Evolutionary conservation across 2,113 vertebrate species (phyloP).

Genomic region (Larimichthys crocea): DNA sequence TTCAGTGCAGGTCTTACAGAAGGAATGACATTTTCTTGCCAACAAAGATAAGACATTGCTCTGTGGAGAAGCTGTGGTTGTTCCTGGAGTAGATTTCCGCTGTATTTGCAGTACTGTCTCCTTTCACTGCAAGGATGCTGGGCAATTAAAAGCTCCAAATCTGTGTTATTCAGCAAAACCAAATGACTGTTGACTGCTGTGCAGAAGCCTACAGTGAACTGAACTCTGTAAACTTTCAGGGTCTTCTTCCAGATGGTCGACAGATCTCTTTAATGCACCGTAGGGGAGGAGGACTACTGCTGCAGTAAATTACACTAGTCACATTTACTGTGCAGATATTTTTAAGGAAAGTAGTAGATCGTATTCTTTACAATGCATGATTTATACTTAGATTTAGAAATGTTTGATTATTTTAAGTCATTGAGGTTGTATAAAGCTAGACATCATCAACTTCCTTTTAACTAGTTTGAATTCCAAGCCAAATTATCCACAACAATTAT

Average conservation of each 20-base stretch:
- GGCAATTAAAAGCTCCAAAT: slow-evolving; percentile 77
- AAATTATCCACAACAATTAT: too few species aligned
- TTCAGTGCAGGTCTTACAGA: slow-evolving; percentile 43
- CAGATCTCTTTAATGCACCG: slow-evolving; percentile 55
- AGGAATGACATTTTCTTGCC: slow-evolving; percentile 57
- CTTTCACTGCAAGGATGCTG: slow-evolving; percentile 53
- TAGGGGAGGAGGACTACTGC: slow-evolving; percentile 37
- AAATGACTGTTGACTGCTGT: slow-evolving; percentile 76
- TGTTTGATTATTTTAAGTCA: background rate
- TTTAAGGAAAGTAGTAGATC: background rate
- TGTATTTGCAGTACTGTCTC: slow-evolving; percentile 75
- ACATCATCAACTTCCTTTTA: too few species aligned
- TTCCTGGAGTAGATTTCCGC: slow-evolving; percentile 64
- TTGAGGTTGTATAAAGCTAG: too few species aligned
- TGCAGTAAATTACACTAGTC: slow-evolving; percentile 32
- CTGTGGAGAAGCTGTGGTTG: slow-evolving; percentile 34
- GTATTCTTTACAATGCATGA: background rate
- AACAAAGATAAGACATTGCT: slow-evolving; percentile 49
- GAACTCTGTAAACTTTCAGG: slow-evolving; percentile 58
- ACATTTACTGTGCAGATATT: background rate
- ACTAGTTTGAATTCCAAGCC: too few species aligned
- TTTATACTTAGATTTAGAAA: background rate
- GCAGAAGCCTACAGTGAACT: slow-evolving; percentile 41
- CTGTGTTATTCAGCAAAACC: slow-evolving; percentile 77
- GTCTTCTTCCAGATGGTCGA: slow-evolving; percentile 71